These are phyloP conservation scores for Ephestia elutella DNA, from an alignment of 1,140 invertebrate genomes.

Conservation along the genomic window DNA sequence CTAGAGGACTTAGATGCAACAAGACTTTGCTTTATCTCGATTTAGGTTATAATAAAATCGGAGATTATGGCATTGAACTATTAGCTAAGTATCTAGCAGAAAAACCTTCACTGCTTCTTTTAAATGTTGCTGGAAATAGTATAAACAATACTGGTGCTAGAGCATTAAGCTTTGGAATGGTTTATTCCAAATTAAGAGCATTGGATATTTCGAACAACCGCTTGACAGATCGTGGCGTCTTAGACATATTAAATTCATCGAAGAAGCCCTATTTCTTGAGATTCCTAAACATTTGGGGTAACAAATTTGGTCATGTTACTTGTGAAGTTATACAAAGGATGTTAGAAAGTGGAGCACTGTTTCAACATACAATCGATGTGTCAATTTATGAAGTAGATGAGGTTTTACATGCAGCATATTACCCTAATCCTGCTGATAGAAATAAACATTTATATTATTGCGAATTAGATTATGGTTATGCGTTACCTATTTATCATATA, in stretches of 20 bases:
- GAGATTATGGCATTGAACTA: conserved; percentile 72
- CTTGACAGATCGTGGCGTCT: conserved; percentile 67
- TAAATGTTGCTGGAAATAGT: conserved; percentile 74
- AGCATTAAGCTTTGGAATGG: conserved; percentile 69
- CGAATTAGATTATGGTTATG: conserved; percentile 47
- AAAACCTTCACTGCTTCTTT: conserved; percentile 56
- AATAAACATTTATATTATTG: conserved; percentile 60
- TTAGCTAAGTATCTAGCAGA: conserved; percentile 72
- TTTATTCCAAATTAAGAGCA: conserved; percentile 72
- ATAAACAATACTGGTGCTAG: conserved; percentile 74
- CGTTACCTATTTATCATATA: conserved; percentile 52
- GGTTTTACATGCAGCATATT: conserved; percentile 68
- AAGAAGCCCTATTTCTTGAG: conserved; percentile 72
- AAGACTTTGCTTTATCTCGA: conserved; percentile 72
- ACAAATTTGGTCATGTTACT: conserved; percentile 55
- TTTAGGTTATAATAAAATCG: conserved; percentile 75
- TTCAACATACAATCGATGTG: conserved; percentile 74
- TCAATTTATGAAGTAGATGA: conserved; percentile 73
- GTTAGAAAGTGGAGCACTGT: conserved; percentile 65
- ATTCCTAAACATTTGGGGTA: conserved; percentile 75
- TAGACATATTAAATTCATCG: conserved; percentile 71
- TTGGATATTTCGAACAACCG: conserved; percentile 75
- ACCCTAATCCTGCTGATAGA: conserved; percentile 59
- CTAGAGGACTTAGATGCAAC: conserved; percentile 68
- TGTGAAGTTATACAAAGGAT: conserved; percentile 71